These are phyloP conservation scores for Phalacrocorax aristotelis DNA, from an alignment of 2,113 vertebrate species.

Conservation along the genomic window DNA sequence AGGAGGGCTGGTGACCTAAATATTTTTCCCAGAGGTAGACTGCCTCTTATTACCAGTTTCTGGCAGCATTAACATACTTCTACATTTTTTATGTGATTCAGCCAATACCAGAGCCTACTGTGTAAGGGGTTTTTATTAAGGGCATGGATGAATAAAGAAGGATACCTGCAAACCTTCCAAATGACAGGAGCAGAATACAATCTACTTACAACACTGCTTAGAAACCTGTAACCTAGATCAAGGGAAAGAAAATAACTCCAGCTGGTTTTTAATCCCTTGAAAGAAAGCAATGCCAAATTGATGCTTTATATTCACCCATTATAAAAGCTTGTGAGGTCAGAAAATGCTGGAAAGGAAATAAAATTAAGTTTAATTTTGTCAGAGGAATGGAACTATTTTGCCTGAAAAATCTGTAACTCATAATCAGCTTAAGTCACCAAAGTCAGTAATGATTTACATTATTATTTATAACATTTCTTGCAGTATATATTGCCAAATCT, in stretches of 20 bases:
- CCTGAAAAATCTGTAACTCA: not conserved
- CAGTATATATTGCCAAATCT: not conserved
- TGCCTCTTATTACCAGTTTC: not conserved
- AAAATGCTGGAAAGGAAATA: not conserved
- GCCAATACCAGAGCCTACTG: not conserved
- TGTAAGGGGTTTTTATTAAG: not conserved
- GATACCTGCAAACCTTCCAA: not conserved
- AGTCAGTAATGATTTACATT: not conserved
- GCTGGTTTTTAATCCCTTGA: not conserved
- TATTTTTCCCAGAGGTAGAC: not conserved
- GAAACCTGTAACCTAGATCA: not conserved
- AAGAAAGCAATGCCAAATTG: not conserved
- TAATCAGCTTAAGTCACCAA: not conserved
- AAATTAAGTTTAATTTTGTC: not conserved
- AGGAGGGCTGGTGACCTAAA: not conserved
- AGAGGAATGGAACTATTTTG: not conserved
- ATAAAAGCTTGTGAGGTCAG: not conserved
- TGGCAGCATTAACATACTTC: not conserved
- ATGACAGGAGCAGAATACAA: not conserved
- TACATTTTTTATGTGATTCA: not conserved
- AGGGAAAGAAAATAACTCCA: not conserved
- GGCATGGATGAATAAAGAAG: not conserved
- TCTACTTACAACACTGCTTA: not conserved
- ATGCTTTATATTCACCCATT: not conserved
- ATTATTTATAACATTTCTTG: not conserved